Evolutionary conservation across 2,888 invertebrate genomes (phyloP).

Genomic region (Cosmopolites sordidus): DNA sequence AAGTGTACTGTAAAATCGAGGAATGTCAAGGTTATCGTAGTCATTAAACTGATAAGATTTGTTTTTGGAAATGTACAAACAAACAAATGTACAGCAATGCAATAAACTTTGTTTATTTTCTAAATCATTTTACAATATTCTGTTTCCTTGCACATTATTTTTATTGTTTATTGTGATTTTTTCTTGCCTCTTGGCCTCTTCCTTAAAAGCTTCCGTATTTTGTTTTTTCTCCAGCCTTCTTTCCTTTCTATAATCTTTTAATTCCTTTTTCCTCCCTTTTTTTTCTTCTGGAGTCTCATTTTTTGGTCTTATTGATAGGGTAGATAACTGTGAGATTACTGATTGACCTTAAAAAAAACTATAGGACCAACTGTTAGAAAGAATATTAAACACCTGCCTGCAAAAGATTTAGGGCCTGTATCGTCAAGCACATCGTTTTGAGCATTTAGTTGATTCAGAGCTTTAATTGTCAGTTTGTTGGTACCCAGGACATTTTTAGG

Average conservation of each 20-base stretch:
- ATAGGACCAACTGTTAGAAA: background rate
- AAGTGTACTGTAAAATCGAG: too few species aligned
- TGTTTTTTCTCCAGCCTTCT: conserved; percentile 77
- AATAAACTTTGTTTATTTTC: too few species aligned
- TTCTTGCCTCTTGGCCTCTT: conserved; percentile 76
- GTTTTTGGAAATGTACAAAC: too few species aligned
- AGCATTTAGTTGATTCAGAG: conserved; percentile 62
- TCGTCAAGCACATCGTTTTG: conserved; percentile 42
- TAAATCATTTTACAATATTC: conserved; percentile 16
- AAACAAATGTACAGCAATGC: too few species aligned
- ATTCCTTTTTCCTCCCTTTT: conserved; percentile 68
- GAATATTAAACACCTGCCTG: conserved; percentile 10
- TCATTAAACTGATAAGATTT: too few species aligned
- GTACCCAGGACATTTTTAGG: conserved; percentile 62
- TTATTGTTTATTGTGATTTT: conserved; percentile 73
- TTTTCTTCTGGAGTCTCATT: conserved; percentile 76
- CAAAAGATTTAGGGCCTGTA: conserved; percentile 55
- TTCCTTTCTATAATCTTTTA: conserved; percentile 75
- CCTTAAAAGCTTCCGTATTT: conserved; percentile 76
- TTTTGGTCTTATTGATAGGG: conserved; percentile 66
- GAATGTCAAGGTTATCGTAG: too few species aligned
- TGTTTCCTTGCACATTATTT: conserved; percentile 69
- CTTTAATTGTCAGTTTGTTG: conserved; percentile 65
- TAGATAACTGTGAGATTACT: conserved; percentile 64
- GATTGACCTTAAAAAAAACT: conserved; percentile 52